A percentile compares a stretch with the other conserved stretches of the same genome.
Evolutionary conservation across 2,113 vertebrate genomes (phyloP).

Genomic region (Lutjanus erythropterus): DNA sequence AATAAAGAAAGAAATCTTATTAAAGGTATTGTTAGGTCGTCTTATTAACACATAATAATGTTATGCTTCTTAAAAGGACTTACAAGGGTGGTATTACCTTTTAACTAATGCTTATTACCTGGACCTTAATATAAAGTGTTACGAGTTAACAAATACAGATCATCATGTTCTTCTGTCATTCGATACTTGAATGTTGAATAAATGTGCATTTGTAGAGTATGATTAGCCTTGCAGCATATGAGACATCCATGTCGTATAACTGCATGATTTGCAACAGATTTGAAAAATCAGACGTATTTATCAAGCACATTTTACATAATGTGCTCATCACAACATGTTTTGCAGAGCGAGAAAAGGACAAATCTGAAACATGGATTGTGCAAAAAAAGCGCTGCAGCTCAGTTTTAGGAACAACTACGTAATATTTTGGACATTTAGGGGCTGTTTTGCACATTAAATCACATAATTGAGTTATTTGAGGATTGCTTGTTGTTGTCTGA

Average conservation of each 20-base stretch:
- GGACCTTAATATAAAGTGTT: too few species aligned
- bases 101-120: too few species aligned
- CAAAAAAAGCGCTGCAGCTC: neutral
- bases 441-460: slow-evolving; percentile 30
- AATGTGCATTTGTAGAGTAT: too few species aligned
- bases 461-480: slow-evolving; percentile 24
- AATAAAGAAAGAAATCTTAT: too few species aligned
- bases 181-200: too few species aligned
- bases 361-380: neutral
- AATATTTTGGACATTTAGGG: neutral
- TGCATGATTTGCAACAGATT: neutral
- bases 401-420: neutral
- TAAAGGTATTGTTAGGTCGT: too few species aligned
- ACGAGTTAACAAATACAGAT: too few species aligned
- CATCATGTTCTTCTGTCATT: too few species aligned
- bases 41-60: too few species aligned
- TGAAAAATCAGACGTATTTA: neutral
- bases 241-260: neutral
- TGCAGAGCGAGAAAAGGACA: neutral
- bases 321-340: neutral
- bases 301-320: neutral
- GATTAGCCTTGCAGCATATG: neutral
- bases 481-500: slow-evolving; percentile 44
- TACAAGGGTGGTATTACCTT: too few species aligned
- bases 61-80: too few species aligned